Base-by-base conservation (phyloP, 2,888 invertebrate genomes). In the Tachina fera region DNA sequence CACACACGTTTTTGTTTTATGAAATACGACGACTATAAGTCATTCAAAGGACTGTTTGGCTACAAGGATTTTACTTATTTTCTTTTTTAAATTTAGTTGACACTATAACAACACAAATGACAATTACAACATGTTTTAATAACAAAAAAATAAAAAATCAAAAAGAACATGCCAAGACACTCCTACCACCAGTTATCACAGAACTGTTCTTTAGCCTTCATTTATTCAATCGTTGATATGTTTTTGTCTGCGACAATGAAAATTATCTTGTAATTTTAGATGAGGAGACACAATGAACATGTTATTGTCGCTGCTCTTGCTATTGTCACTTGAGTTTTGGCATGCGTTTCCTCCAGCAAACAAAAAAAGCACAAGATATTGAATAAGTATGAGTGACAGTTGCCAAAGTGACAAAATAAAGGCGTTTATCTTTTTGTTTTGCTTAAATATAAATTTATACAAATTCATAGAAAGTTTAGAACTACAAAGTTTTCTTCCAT, bases 261-360 rank as follows among this genome's bases (percentile, higher is more conserved):
- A 82, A 78, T 77, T 81, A 78, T 85, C 74, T 74, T 77, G 63
- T 70, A 49, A 63, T 74, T 49, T 85, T 43, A 74, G 72, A 81
- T 56, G 31, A 78, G 43, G 43, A 49, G 43, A 41, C 72, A 68
- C 13, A 56, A 43, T 19, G 39, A 63, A 72, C 13, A 31, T 16
- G 16, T 31, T 45, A 5, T 56, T 56, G 13, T 60, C 41, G 19
- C 31, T 72, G 41, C 13, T 65, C 47, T 63, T 56, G 47, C 39
- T 65, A 31, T 43, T 65, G 56, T 72, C 72, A 74, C 49, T 67
- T 60, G 16, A 74, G 39, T 41, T 61, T 49, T 65, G 65, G 58
- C 72, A 58, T 22, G 49, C 43, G 67, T 45, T 49, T 67, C 51
- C 80, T 3, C 51, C 80, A 1, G 49, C 22, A 39, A 14, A 76